Conservation (phyloP, 2,888 invertebrate genomes). For the Trichopoda pennipes region DNA sequence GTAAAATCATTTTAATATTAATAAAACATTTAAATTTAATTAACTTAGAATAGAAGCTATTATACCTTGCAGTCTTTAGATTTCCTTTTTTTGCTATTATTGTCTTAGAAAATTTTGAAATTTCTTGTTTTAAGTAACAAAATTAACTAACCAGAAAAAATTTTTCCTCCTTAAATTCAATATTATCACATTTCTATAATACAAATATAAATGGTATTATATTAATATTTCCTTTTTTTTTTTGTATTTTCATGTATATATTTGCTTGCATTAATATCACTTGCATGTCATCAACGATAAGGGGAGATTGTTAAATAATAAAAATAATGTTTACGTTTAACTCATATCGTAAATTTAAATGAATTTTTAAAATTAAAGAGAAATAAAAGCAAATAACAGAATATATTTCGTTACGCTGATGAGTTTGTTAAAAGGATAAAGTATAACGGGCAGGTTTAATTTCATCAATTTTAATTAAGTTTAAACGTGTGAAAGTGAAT, state of each 20-base stretch:
- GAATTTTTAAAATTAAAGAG: conserved; percentile 4
- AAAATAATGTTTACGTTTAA: conserved; percentile 13
- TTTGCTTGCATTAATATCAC: conserved; percentile 33
- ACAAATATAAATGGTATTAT: background rate
- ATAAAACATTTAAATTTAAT: conserved; percentile 27
- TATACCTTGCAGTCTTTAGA: background rate
- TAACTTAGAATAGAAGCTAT: background rate
- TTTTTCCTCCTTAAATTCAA: background rate
- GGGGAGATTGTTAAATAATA: conserved; percentile 31
- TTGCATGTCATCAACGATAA: conserved; percentile 38
- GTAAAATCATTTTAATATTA: background rate
- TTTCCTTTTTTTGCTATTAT: background rate
- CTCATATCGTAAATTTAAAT: conserved; percentile 30
- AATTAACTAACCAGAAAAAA: background rate
- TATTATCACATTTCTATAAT: background rate
- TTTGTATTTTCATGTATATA: conserved; percentile 3
- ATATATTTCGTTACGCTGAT: conserved; percentile 14
- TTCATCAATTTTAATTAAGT: conserved; percentile 65
- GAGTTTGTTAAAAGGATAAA: conserved; percentile 52
- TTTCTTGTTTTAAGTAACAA: background rate
- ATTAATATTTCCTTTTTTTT: conserved; percentile 10
- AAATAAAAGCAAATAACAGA: background rate
- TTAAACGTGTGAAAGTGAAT: conserved; percentile 56
- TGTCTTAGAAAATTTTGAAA: background rate
- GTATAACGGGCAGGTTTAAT: conserved; percentile 50